phyloP scores from a whole-genome alignment of 2,888 invertebrate genomes.

The Timema podura region DNA sequence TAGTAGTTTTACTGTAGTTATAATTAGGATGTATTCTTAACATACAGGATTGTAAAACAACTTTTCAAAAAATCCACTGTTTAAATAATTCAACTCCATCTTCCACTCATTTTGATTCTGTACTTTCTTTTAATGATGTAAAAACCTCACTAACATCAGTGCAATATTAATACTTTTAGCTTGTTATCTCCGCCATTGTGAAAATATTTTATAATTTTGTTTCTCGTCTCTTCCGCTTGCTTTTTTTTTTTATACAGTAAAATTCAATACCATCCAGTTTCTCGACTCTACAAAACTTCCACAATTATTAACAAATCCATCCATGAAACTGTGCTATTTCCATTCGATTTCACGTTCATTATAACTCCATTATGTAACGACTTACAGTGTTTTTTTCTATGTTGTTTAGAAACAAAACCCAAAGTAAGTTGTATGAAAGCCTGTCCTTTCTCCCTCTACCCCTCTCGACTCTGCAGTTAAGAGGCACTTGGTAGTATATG shows the following conservation, averaged over 20 bases:
- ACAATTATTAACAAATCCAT: constrained; percentile 14
- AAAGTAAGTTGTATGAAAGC: too few species aligned
- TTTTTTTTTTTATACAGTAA: constrained; percentile 27
- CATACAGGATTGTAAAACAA: too few species aligned
- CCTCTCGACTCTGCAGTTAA: too few species aligned
- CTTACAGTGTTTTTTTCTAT: background rate
- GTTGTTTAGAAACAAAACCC: too few species aligned
- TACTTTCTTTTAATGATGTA: constrained; percentile 13
- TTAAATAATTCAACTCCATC: background rate
- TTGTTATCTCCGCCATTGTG: too few species aligned
- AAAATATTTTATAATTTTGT: too few species aligned
- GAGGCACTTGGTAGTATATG: too few species aligned
- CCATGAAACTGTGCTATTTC: constrained; percentile 17
- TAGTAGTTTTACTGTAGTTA: too few species aligned
- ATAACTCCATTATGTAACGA: constrained; percentile 18
- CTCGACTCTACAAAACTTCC: constrained; percentile 15
- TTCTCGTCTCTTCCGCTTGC: constrained; percentile 12
- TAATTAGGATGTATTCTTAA: too few species aligned
- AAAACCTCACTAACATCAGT: background rate
- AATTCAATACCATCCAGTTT: constrained; percentile 35
- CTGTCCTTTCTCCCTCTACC: too few species aligned
- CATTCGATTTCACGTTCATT: constrained; percentile 26
- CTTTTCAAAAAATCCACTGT: too few species aligned
- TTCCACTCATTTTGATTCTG: constrained; percentile 15
- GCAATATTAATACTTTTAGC: too few species aligned